Conservation (phyloP, 2,888 invertebrate genomes). For the Baronia brevicornis region DNA sequence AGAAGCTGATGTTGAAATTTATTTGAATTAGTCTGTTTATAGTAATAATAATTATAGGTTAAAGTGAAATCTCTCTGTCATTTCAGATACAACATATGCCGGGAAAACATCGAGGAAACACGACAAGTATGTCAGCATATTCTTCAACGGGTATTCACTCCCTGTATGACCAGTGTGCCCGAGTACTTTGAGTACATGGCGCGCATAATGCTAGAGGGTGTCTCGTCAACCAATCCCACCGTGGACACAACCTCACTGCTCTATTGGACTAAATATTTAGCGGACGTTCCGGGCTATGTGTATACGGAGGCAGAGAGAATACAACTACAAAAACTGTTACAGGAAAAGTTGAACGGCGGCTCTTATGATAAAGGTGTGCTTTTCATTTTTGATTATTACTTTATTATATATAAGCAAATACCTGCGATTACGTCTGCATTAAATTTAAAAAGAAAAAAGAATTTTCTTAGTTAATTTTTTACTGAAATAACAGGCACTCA, state of each 20-base stretch:
- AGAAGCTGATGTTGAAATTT: too few relatives aligned
- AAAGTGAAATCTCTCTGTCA: conserved; percentile 1
- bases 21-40: too few relatives aligned
- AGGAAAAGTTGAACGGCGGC: conserved; percentile 16
- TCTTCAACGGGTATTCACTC: conserved; percentile 71
- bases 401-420: not conserved
- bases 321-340: conserved; percentile 12
- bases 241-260: conserved; percentile 64
- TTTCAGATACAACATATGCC: conserved; percentile 78
- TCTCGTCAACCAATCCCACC: conserved; percentile 80
- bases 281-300: conserved; percentile 56
- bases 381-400: not conserved
- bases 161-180: conserved; percentile 62
- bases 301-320: conserved; percentile 27
- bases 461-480: too few relatives aligned
- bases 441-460: too few relatives aligned
- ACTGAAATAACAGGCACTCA: too few relatives aligned
- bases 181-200: conserved; percentile 76
- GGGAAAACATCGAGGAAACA: conserved; percentile 72
- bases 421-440: not conserved
- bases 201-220: conserved; percentile 74
- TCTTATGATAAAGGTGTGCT: conserved; percentile 19
- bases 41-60: too few relatives aligned
- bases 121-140: conserved; percentile 66
- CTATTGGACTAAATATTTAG: conserved; percentile 65